Evolutionary conservation across 2,888 invertebrate genomes (phyloP).

Genomic region (Megamerina dolium): DNA sequence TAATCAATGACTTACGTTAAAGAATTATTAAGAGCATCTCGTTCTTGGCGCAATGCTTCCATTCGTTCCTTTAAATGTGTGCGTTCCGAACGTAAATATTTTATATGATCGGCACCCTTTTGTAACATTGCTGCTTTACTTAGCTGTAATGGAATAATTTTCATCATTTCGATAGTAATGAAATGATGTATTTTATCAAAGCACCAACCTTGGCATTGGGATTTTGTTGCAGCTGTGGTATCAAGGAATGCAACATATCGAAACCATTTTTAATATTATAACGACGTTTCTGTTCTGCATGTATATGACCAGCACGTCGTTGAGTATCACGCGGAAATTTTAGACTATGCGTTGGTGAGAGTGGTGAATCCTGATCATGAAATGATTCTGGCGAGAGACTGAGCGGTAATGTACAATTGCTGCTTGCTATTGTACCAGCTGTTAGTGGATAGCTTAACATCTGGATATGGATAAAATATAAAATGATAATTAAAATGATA

Average conservation of each 20-base stretch:
- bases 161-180: not conserved
- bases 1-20: slow-evolving; percentile 62
- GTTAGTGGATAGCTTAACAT: slow-evolving; percentile 38
- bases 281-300: slow-evolving; percentile 92
- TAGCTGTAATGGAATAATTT: slow-evolving; percentile 51
- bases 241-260: slow-evolving; percentile 85
- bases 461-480: too few species aligned
- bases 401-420: slow-evolving; percentile 28
- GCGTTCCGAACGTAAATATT: slow-evolving; percentile 78
- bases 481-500: too few species aligned
- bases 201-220: slow-evolving; percentile 58
- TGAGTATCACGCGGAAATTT: slow-evolving; percentile 58
- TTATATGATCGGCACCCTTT: slow-evolving; percentile 93
- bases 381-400: slow-evolving; percentile 47
- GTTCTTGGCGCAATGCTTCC: slow-evolving; percentile 78
- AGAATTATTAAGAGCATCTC: slow-evolving; percentile 83
- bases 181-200: too few species aligned
- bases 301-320: slow-evolving; percentile 81
- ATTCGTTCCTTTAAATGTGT: slow-evolving; percentile 84
- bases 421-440: slow-evolving; percentile 23
- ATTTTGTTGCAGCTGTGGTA: slow-evolving; percentile 85
- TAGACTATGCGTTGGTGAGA: slow-evolving; percentile 54
- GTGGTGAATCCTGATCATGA: slow-evolving; percentile 51
- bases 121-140: slow-evolving; percentile 96
- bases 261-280: slow-evolving; percentile 96